These are phyloP conservation scores for Mizuhopecten yessoensis DNA, from an alignment of 1,140 invertebrate genomes.

Conservation along the genomic window DNA sequence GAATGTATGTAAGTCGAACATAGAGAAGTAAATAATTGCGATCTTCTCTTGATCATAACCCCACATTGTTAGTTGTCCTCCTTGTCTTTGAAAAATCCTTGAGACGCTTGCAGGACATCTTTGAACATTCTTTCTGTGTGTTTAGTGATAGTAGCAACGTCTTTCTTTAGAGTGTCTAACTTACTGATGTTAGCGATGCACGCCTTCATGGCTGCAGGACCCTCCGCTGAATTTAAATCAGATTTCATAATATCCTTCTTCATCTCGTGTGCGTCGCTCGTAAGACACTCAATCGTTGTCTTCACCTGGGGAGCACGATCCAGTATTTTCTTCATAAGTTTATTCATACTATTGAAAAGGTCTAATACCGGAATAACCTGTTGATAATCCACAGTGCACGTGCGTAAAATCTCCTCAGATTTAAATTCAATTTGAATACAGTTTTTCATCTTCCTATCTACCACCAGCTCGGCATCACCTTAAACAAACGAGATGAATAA, in stretches of 20 bases:
- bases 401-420: conserved; percentile 13
- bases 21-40: too few relatives aligned
- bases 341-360: conserved; percentile 27
- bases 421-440: conserved; percentile 7
- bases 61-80: background rate
- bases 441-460: background rate
- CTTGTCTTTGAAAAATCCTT: conserved; percentile 41
- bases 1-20: too few relatives aligned
- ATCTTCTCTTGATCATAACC: background rate
- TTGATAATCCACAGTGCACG: conserved; percentile 21
- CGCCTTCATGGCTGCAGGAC: conserved; percentile 34
- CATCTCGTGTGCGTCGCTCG: conserved; percentile 14
- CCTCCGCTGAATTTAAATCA: background rate
- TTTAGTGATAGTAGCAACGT: conserved; percentile 11
- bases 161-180: background rate
- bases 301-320: background rate
- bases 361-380: conserved; percentile 15
- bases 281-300: background rate
- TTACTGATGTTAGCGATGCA: background rate
- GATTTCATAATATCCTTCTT: conserved; percentile 42
- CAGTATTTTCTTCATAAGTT: conserved; percentile 21
- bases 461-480: background rate
- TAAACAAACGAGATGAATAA: background rate
- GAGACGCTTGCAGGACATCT: background rate
- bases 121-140: conserved; percentile 2